Evolutionary conservation across 2,113 vertebrate species (phyloP).

Genomic region (Haemorhous mexicanus): DNA sequence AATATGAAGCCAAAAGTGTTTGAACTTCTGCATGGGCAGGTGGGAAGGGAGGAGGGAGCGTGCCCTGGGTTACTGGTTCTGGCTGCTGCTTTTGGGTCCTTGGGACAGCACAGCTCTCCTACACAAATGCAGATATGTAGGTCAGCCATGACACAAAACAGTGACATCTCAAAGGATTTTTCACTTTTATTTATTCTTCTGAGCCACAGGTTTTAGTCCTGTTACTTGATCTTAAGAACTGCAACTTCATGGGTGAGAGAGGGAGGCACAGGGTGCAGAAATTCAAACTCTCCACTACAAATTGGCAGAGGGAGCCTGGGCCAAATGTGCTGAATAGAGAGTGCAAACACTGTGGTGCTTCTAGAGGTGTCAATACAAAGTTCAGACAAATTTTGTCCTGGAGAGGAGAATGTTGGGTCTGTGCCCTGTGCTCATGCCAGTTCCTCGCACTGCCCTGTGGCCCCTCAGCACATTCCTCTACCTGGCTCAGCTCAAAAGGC

Average conservation of each 20-base stretch:
- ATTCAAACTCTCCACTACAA: background rate
- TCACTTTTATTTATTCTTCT: background rate
- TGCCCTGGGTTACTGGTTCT: background rate
- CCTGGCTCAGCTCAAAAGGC: background rate
- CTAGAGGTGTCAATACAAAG: background rate
- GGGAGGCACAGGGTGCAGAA: background rate
- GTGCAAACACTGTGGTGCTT: background rate
- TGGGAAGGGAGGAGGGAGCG: background rate
- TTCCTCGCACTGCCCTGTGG: fast-evolving
- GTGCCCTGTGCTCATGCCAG: background rate
- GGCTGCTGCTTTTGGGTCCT: background rate
- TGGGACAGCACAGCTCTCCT: background rate
- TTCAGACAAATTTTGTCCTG: background rate
- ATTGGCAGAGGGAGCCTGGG: background rate
- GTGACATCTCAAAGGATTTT: background rate
- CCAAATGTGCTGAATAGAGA: background rate
- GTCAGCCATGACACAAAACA: background rate
- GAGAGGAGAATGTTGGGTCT: background rate
- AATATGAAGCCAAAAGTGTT: background rate
- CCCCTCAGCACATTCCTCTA: background rate
- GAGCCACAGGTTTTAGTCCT: background rate
- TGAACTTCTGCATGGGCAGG: background rate
- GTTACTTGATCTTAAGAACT: background rate
- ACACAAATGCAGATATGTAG: background rate
- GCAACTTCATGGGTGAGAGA: background rate